A percentile compares a stretch with the other conserved stretches of the same genome.
Evolutionary conservation across 2,797 vertebrate genomes (phyloP).

Genomic region (Rhodeus uyekii): DNA sequence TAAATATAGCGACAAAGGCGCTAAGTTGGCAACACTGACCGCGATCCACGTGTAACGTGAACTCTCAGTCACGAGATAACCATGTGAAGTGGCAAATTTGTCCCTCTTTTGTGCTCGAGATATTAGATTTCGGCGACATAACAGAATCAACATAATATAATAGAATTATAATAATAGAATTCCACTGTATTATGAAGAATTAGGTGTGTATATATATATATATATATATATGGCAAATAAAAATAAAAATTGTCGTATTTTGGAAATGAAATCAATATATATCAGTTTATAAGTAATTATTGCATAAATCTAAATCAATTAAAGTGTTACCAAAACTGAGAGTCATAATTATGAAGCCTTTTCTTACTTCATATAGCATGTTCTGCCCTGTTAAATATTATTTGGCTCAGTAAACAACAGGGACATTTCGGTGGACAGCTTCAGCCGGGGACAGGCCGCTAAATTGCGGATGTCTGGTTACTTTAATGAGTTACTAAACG

Average conservation of each 20-base stretch:
- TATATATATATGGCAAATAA: neutral
- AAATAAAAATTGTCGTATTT: neutral
- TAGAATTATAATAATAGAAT: too few species aligned
- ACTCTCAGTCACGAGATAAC: too few species aligned
- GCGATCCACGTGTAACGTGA: too few species aligned
- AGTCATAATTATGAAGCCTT: neutral
- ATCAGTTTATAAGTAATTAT: neutral
- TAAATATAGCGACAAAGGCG: too few species aligned
- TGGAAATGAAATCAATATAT: too few species aligned
- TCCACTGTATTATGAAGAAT: too few species aligned
- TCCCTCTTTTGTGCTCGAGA: too few species aligned
- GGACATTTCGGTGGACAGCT: constrained; percentile 2
- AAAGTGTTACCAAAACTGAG: neutral
- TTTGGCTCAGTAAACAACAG: neutral
- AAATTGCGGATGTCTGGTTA: constrained; percentile 20
- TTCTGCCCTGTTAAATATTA: neutral
- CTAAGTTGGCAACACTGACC: too few species aligned
- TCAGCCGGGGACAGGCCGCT: neutral
- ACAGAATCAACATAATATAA: too few species aligned
- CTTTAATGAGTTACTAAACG: constrained; percentile 21
- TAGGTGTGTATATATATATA: too few species aligned
- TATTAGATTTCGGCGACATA: too few species aligned
- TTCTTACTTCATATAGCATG: neutral
- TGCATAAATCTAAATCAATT: neutral
- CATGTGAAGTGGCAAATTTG: too few species aligned